Evolutionary conservation across 2,888 invertebrate species (phyloP), one percentile per base, ranked within the genome.

Genomic region (Tinea pellionella): DNA sequence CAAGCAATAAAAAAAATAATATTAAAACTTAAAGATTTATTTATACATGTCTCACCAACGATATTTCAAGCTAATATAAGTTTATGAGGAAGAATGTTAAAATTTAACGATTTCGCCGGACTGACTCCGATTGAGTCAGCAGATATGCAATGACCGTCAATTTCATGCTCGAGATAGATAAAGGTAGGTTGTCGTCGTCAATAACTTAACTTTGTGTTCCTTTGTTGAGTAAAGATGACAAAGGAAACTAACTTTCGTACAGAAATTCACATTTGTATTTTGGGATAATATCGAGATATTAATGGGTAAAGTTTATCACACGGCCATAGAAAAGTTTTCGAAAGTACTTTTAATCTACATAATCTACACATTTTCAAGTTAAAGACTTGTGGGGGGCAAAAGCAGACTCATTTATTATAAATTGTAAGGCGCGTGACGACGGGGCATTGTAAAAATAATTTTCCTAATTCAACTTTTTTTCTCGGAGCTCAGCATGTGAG

Each of bases 91-190:
- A 47, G 8, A 16, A 7, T 47, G 47, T 47, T 47, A 47, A 47
- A n/a, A 15, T 47, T 47, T 47, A 47, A 47, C 47, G 47, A 47
- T 47, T 47, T 47, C 13, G 47, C 16, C 47, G 47, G 47, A 47
- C 47, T 15, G 47, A 16, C 47, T 16, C 13, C 9, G 47, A 47
- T 15, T 47, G 47, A 47, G 13, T 47, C 47, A 47, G 47, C 47
- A 47, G 47, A 47, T 47, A 47, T 47, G 47, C 47, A 47, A 47
- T 47, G 47, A 16, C 47, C 47, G 47, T 47, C 47, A 47, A 16
- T 16, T 47, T 47, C 47, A 47, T 15, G 47, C 16, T 37, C 37
- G 37, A 37, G 37, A 37, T 37, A 37, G 37, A 37, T 37, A 37
- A 37, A 37, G 37, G 37, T 37, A 37, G 9, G 37, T 37, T 37